Conservation (phyloP, 1,140 invertebrate species). For the Aphelenchoides besseyi region DNA sequence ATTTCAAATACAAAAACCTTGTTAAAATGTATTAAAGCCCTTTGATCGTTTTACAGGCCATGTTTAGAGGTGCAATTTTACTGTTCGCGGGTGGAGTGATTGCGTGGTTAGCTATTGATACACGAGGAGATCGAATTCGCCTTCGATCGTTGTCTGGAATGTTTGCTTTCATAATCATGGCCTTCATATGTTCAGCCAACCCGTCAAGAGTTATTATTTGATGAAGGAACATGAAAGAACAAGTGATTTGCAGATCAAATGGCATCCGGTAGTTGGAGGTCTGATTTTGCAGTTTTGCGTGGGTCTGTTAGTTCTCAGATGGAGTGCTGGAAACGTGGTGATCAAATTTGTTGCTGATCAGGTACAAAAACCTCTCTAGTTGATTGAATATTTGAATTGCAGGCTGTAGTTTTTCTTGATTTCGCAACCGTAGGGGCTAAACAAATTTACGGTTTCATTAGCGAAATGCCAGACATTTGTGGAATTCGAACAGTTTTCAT, state of each 20-base stretch:
- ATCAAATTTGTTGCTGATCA: conserved; percentile 77
- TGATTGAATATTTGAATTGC: conserved; percentile 75
- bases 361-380: conserved; percentile 53
- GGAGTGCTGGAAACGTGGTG: conserved; percentile 73
- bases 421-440: conserved; percentile 74
- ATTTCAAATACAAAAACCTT: conserved; percentile 5
- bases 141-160: conserved; percentile 30
- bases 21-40: conserved; percentile 4
- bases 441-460: conserved; percentile 78
- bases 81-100: conserved; percentile 9
- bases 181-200: conserved; percentile 24
- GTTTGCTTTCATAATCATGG: conserved; percentile 22
- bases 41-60: not conserved
- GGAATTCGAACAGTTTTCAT: conserved; percentile 64
- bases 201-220: too few relatives aligned
- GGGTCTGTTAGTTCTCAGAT: conserved; percentile 79
- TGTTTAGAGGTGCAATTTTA: not conserved
- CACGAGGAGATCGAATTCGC: conserved; percentile 12
- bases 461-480: conserved; percentile 69
- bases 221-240: too few relatives aligned
- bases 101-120: conserved; percentile 22
- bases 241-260: too few relatives aligned
- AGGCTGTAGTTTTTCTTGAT: conserved; percentile 72
- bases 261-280: conserved; percentile 71
- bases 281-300: conserved; percentile 79